Evolutionary conservation across 1,140 invertebrate species (phyloP), one percentile per base, ranked within the genome.

Genomic region (Neodiprion virginianus): DNA sequence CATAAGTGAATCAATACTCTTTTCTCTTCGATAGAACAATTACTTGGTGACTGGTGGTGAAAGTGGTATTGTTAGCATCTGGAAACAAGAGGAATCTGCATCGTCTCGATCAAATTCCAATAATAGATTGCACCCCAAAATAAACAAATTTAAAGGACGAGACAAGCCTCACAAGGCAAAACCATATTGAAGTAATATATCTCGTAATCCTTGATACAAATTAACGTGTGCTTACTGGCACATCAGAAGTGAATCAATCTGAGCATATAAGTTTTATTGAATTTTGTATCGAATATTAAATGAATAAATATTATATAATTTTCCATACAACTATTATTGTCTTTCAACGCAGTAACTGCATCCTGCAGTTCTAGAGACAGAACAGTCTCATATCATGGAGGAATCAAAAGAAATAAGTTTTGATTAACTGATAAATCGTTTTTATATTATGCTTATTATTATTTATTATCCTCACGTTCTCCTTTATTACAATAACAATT

Each of bases 21-120:
- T 48, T 74, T 79, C 74, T 77, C 77, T 81, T 76, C 82, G 85
- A 76, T 81, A 93, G 92, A 89, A 82, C 75, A 88, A 90, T 75
- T 79, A 86, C 69, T 84, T 95, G 28, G 75, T 94, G 71, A 94
- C 93, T 8, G 90, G 91, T 23, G 94, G 94, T 1, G 94, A 95
- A 83, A 86, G 88, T 14, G 91, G 92, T 21, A 85, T 91, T 67
- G 79, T 95, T 10, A 90, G 90, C 76, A 79, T 93, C 70, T 95
- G 94, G 94, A 88, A 82, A 75, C 75, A 75, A 77, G 69, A 72
- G 10, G 86, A 87, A 73, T 61, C 79, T 3, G 8, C 67, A 8
- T 7, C 71, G 1, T 75, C 77, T 21, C 66, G 80, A 50, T 61
- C 74, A 48, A 78, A 69, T 70, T 48, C 69, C 8, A 77, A 79